Evolutionary conservation across 2,888 invertebrate genomes (phyloP).

Genomic region (Noctuana brunneofusca): DNA sequence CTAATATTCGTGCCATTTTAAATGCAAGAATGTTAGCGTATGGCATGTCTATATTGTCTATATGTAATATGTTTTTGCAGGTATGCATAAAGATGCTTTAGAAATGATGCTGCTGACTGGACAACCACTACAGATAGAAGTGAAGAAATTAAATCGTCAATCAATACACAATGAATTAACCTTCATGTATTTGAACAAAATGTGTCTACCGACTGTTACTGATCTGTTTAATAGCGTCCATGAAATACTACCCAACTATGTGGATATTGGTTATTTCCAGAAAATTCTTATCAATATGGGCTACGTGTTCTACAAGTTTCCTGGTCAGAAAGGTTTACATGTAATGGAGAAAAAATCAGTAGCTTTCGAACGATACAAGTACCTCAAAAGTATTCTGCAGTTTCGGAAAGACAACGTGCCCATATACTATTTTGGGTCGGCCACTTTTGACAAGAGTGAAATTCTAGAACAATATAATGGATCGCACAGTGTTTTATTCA

Average conservation of each 20-base stretch:
- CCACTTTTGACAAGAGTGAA: neutral
- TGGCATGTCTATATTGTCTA: too few species aligned
- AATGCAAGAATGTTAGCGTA: too few species aligned
- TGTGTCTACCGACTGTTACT: conserved; percentile 44
- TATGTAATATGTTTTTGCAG: too few species aligned
- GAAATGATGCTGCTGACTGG: neutral
- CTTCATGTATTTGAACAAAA: neutral
- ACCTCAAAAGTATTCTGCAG: conserved; percentile 32
- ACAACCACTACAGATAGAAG: neutral
- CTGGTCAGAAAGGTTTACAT: conserved; percentile 42
- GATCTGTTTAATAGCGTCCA: conserved; percentile 43
- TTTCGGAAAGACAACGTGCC: conserved; percentile 1
- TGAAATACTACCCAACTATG: conserved; percentile 41
- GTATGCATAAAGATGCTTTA: neutral
- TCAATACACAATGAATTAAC: conserved; percentile 1
- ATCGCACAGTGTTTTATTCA: conserved; percentile 1
- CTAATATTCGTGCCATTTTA: too few species aligned
- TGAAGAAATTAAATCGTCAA: neutral
- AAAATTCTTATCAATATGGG: conserved; percentile 48
- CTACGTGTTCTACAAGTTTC: conserved; percentile 43
- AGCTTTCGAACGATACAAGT: conserved; percentile 50
- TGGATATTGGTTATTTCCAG: conserved; percentile 49
- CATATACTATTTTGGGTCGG: conserved; percentile 17
- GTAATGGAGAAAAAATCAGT: conserved; percentile 52
- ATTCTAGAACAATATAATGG: neutral